Base-by-base conservation (phyloP, 2,797 vertebrate species). In the Phaenicophaeus curvirostris region DNA sequence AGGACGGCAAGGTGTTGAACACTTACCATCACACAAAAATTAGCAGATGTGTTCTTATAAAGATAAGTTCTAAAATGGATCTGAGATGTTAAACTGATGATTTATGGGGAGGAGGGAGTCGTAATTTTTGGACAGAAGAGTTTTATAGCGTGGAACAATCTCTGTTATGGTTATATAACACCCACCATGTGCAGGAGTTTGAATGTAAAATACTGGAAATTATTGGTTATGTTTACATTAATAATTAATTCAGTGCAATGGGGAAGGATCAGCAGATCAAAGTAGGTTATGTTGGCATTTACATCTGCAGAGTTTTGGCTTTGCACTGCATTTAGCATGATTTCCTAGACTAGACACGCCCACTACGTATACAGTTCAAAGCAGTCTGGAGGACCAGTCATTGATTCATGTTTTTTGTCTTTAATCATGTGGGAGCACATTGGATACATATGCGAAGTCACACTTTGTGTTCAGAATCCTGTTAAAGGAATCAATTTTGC, bases 201-300 rank as follows among this genome's bases (percentile, higher is more conserved):
- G 42, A 57, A 75, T 51, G 50, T 42, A 42, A 91, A 65, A 19
- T 35, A 51, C 33, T n/a, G 75, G 59, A 79, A 90, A 24, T 73
- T 71, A 42, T 72, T 51, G 15, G 44, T 30, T 92, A 28, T 31
- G 48, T 90, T 89, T 93, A 78, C 46, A 59, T 71, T 51, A 62
- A 55, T 81, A 85, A 90, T 19, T 84, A 88, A 81, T 73, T 77
- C 39, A 54, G 17, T 77, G 21, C 44, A 75, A 15, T 25, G 53
- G 37, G n/a, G 62, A 88, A 90, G 30, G 30, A 78, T 65, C 66
- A 78, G 31, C 19, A 72, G 44, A 88, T 67, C 33, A 91, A 94
- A 89, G 72, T 19, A 59, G 48, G n/a, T 50, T 80, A 54, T 19
- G 27, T 8, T 86, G 68, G 8, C 37, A 39, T 88, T 87, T 78